These are phyloP conservation scores for Momotus momota DNA, from an alignment of 2,797 vertebrate species.

Conservation along the genomic window DNA sequence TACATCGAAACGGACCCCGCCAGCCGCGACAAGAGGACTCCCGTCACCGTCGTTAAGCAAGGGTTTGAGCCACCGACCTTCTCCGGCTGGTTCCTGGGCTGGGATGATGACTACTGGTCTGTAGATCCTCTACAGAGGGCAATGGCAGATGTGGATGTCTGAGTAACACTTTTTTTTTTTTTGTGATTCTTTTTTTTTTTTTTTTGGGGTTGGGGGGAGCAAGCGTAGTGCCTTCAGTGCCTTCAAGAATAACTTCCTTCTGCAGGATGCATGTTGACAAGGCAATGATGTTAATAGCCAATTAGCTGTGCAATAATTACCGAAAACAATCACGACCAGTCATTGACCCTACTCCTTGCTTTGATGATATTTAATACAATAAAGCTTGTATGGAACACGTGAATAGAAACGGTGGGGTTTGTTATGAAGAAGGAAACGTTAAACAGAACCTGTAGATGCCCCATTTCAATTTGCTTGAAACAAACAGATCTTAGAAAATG, in stretches of 20 bases:
- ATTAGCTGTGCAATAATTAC: slow-evolving; percentile 75
- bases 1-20: slow-evolving; percentile 95
- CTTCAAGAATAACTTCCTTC: slow-evolving; percentile 50
- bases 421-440: background rate
- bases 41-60: slow-evolving; percentile 90
- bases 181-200: background rate
- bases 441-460: background rate
- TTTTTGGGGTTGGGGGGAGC: background rate
- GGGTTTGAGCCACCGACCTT: slow-evolving; percentile 94
- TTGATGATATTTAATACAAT: slow-evolving; percentile 78
- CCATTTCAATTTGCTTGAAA: background rate
- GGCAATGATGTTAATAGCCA: slow-evolving; percentile 70
- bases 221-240: slow-evolving; percentile 66
- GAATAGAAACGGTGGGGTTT: background rate
- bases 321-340: slow-evolving; percentile 30
- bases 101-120: slow-evolving; percentile 94
- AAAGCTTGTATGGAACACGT: slow-evolving; percentile 72
- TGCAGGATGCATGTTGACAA: slow-evolving; percentile 27
- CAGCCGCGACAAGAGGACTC: slow-evolving; percentile 88
- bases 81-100: slow-evolving; percentile 96
- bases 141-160: slow-evolving; percentile 90
- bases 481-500: background rate
- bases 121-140: slow-evolving; percentile 90
- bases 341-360: slow-evolving; percentile 50
- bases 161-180: background rate